Percentiles rank a stretch among this genome's conserved stretches.
These are phyloP conservation scores for Anagyrus pseudococci DNA, from an alignment of 2,888 invertebrate species.

Conservation along the genomic window DNA sequence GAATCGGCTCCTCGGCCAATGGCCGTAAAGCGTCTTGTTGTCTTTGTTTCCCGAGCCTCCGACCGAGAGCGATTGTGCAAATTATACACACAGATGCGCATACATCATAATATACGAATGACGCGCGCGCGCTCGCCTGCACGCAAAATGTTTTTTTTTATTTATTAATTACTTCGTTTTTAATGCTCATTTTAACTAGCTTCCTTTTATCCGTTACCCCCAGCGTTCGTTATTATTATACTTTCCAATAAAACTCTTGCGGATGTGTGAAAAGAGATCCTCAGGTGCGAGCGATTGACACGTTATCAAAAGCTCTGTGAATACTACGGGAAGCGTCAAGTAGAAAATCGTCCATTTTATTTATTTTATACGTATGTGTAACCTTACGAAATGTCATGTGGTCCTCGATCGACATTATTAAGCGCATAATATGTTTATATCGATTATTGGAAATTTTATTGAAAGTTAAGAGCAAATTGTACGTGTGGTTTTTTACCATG, in stretches of 20 bases:
- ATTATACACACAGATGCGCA: too few relatives aligned
- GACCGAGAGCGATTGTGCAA: conserved; percentile 33
- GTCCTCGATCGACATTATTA: conserved; percentile 25
- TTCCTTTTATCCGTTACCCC: conserved; percentile 9
- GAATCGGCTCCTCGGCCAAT: too few relatives aligned
- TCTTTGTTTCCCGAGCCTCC: conserved; percentile 26
- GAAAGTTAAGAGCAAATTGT: conserved; percentile 25
- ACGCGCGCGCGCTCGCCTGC: too few relatives aligned
- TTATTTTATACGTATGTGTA: conserved; percentile 27
- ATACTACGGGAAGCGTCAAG: neutral
- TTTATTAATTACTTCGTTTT: conserved; percentile 22
- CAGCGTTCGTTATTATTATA: conserved; percentile 31
- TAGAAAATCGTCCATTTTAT: conserved; percentile 9
- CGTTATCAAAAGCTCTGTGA: conserved; percentile 16
- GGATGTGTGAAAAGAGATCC: conserved; percentile 21
- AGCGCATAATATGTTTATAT: conserved; percentile 31
- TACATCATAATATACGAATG: too few relatives aligned
- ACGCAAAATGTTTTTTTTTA: conserved; percentile 28
- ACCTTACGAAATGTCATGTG: conserved; percentile 18
- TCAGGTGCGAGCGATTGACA: conserved; percentile 27
- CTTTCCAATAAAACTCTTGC: conserved; percentile 2
- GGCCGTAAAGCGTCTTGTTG: too few relatives aligned
- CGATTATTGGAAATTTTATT: conserved; percentile 37
- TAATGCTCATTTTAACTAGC: conserved; percentile 3
- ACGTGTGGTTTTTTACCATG: conserved; percentile 19